Conservation (phyloP, 2,888 invertebrate genomes). For the Mamestra brassicae region DNA sequence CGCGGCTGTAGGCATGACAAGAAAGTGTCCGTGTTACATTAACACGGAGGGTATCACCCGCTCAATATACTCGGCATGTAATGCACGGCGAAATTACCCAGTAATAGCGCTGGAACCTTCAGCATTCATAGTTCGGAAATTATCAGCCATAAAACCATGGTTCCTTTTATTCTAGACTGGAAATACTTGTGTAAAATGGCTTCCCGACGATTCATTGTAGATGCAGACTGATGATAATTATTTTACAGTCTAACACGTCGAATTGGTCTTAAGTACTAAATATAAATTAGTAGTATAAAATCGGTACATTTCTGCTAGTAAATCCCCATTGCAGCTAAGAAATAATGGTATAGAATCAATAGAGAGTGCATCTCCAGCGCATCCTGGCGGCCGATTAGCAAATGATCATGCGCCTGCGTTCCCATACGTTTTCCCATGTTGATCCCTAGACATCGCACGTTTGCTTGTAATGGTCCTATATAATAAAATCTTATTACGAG, state of each 20-base stretch:
- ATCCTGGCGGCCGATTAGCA: slow-evolving; percentile 73
- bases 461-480: slow-evolving; percentile 84
- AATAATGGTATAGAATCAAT: slow-evolving; percentile 66
- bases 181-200: slow-evolving; percentile 81
- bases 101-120: slow-evolving; percentile 86
- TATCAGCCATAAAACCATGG: slow-evolving; percentile 88
- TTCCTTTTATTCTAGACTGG: slow-evolving; percentile 85
- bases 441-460: slow-evolving; percentile 85
- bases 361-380: slow-evolving; percentile 57
- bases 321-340: slow-evolving; percentile 45
- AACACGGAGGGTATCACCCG: slow-evolving; percentile 83
- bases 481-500: slow-evolving; percentile 88
- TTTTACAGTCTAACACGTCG: slow-evolving; percentile 67
- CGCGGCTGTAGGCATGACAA: slow-evolving; percentile 75
- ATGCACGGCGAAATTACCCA: slow-evolving; percentile 85
- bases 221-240: slow-evolving; percentile 70
- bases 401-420: slow-evolving; percentile 77
- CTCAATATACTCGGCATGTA: slow-evolving; percentile 83
- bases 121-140: slow-evolving; percentile 89
- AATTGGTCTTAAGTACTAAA: slow-evolving; percentile 50
- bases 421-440: slow-evolving; percentile 80
- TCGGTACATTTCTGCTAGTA: slow-evolving; percentile 53
- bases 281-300: slow-evolving; percentile 59
- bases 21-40: slow-evolving; percentile 86
- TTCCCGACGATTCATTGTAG: slow-evolving; percentile 75